phyloP scores from a whole-genome alignment of 1,140 invertebrate genomes.

The Bombus terrestris region DNA sequence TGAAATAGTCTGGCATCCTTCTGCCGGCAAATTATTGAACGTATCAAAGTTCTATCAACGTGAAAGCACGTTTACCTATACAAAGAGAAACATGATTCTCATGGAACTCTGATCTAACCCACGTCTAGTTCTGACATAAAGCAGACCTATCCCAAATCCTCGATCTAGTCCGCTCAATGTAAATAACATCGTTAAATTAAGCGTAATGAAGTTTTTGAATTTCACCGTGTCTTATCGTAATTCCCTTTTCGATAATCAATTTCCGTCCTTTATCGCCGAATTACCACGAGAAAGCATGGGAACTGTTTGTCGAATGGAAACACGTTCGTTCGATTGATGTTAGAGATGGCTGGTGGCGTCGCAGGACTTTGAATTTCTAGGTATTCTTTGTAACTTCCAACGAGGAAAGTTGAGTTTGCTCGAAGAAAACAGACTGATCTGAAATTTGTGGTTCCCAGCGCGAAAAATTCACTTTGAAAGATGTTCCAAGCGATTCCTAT shows the following conservation, averaged over 20 bases:
- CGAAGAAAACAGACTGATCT: neutral
- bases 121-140: constrained; percentile 16
- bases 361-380: neutral
- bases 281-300: neutral
- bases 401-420: constrained; percentile 5
- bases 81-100: constrained; percentile 7
- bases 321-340: neutral
- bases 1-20: neutral
- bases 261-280: neutral
- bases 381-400: neutral
- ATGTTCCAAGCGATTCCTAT: neutral
- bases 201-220: neutral
- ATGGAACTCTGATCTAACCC: neutral
- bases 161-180: too few species aligned
- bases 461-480: neutral
- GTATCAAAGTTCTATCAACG: neutral
- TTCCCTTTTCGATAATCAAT: neutral
- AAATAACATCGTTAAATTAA: neutral
- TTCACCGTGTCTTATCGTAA: neutral
- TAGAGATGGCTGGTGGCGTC: neutral
- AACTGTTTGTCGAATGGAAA: neutral
- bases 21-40: neutral
- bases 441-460: neutral
- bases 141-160: neutral
- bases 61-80: neutral